Base-by-base conservation (phyloP, 2,113 vertebrate species). In the Trematomus loennbergii region DNA sequence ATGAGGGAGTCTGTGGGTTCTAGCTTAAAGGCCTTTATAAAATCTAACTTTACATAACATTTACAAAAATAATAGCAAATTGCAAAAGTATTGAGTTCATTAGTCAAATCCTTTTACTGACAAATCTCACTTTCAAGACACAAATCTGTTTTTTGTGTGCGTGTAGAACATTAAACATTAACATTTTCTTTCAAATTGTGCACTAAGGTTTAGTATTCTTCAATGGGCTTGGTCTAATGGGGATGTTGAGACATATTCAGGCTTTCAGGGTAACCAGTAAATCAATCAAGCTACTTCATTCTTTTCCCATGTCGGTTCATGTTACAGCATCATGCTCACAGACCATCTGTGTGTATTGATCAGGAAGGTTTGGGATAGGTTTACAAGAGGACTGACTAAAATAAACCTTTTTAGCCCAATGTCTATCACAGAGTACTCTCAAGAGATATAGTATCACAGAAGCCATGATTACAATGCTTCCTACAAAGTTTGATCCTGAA, bases 291-390 rank as follows among this genome's bases (percentile, higher is more conserved):
- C 76, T 80, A 81, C 88, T 86, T 88, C 74, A 76, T 74, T 78
- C 77, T 87, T 92, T 86, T 90, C 92, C 90, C 92, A 81, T 89
- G 87, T 77, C 50, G 70, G 85, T 85, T 94, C 89, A 93, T 83
- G 91, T 93, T 93, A 85, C 92, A 89, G 79, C 79, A 76, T 78
- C 75, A 50, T 68, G 58, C 86, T 83, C 77, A 55, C 77, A 68
- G 64, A 79, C 90, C 90, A 92, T 92, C 89, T 94, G 91, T 78
- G 75, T 55, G 61, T 93, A 94, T 93, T 85, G 92, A 94, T 93
- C 85, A 72, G 76, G 82, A 62, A 43, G 65, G 22, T 68, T 78
- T 49, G 43, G 75, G 77, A 45, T 88, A 29, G 45, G 68, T 70
- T 93, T 87, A 88, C 88, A 62, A 40, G 33, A 68, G 66, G 83